These are phyloP conservation scores for Cyphomyrmex costatus DNA, from an alignment of 1,140 invertebrate genomes.

Conservation along the genomic window DNA sequence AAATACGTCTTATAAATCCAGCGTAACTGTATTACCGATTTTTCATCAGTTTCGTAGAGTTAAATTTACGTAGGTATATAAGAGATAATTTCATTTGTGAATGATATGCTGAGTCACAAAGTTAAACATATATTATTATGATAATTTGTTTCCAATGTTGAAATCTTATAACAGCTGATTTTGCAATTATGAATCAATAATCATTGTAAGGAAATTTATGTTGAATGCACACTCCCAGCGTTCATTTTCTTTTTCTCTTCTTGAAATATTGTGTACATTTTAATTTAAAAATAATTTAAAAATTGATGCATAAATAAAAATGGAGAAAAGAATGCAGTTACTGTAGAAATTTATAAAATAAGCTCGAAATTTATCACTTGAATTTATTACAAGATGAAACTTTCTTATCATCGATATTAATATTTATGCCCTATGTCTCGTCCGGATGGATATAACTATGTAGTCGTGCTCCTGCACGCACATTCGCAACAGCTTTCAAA, in stretches of 20 bases:
- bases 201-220: background rate
- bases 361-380: background rate
- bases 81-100: background rate
- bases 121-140: too few species aligned
- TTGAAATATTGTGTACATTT: background rate
- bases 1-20: too few species aligned
- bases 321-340: background rate
- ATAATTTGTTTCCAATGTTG: too few species aligned
- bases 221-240: background rate
- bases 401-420: constrained; percentile 26
- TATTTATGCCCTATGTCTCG: too few species aligned
- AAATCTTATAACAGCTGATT: background rate
- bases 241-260: background rate
- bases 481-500: too few species aligned
- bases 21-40: too few species aligned
- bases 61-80: too few species aligned
- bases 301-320: background rate
- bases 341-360: background rate
- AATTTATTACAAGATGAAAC: constrained; percentile 4
- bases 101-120: background rate
- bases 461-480: too few species aligned
- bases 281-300: background rate
- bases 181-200: background rate
- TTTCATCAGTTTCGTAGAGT: too few species aligned
- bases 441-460: too few species aligned